These are phyloP conservation scores for Drosophila bocqueti DNA, from an alignment of 1,140 invertebrate genomes.

Conservation along the genomic window DNA sequence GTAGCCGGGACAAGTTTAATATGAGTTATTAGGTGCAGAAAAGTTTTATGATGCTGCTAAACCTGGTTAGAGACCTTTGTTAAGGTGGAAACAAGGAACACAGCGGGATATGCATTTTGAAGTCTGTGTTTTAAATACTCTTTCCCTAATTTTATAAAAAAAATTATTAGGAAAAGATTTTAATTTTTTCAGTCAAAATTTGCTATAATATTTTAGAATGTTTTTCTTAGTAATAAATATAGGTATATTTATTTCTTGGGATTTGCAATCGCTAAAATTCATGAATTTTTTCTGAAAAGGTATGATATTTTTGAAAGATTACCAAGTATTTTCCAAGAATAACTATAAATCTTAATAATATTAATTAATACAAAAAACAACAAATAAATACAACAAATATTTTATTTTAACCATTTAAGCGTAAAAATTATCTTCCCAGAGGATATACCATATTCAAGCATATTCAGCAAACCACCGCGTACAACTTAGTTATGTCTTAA, in stretches of 20 bases:
- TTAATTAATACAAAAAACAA: background rate
- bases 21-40: slow-evolving; percentile 80
- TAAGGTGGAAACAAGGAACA: slow-evolving; percentile 10
- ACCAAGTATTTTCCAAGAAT: background rate
- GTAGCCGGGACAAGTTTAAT: slow-evolving; percentile 64
- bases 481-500: slow-evolving; percentile 25
- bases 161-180: background rate
- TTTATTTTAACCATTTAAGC: background rate
- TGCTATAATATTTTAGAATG: background rate
- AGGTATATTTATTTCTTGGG: no score
- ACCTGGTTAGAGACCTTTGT: slow-evolving; percentile 32
- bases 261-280: background rate
- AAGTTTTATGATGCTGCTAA: slow-evolving; percentile 67
- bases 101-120: background rate
- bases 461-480: background rate
- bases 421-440: background rate
- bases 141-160: background rate
- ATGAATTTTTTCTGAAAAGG: background rate
- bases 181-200: background rate
- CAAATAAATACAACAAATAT: background rate
- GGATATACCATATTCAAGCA: background rate
- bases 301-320: no score
- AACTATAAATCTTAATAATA: background rate
- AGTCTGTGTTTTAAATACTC: slow-evolving; percentile 7
- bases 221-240: background rate